These are phyloP conservation scores for Ophonus ardosiacus DNA, from an alignment of 2,888 invertebrate genomes.

Conservation along the genomic window DNA sequence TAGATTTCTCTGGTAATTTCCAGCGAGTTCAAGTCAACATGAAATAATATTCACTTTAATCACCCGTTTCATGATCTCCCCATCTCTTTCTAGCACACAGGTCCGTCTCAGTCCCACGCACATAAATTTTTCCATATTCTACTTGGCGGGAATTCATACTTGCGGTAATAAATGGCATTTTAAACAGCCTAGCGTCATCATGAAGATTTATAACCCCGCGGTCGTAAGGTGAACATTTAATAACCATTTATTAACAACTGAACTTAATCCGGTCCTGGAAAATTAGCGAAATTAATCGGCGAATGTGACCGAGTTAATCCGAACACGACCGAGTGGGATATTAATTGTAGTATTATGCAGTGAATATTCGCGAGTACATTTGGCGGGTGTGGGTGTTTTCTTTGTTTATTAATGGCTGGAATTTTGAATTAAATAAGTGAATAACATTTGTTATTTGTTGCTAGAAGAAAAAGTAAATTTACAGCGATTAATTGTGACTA, in stretches of 20 bases:
- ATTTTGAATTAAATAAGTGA: constrained; percentile 38
- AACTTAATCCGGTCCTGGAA: constrained; percentile 54
- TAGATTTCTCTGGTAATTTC: constrained; percentile 29
- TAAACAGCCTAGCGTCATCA: constrained; percentile 40
- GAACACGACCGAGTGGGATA: constrained; percentile 29
- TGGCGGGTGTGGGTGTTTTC: constrained; percentile 11
- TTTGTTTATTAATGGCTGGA: constrained; percentile 36
- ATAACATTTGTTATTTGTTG: constrained; percentile 21
- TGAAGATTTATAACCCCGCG: constrained; percentile 43
- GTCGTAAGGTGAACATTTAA: constrained; percentile 57
- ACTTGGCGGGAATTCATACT: constrained; percentile 13
- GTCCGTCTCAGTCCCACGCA: not conserved
- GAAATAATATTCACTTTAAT: constrained; percentile 50
- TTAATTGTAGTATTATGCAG: constrained; percentile 57
- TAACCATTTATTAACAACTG: constrained; percentile 59
- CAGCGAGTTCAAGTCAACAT: constrained; percentile 23
- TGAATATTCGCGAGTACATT: constrained; percentile 40
- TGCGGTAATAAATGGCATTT: constrained; percentile 43
- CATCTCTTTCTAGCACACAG: not conserved
- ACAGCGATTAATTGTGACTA: constrained; percentile 8
- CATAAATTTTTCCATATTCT: constrained; percentile 53
- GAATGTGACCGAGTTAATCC: constrained; percentile 61
- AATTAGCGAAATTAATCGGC: constrained; percentile 59
- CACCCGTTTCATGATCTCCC: constrained; percentile 16
- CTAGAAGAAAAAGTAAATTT: constrained; percentile 29